Evolutionary conservation across 2,113 vertebrate species (phyloP), one percentile per base, ranked within the genome.

Genomic region (Scortum barcoo): DNA sequence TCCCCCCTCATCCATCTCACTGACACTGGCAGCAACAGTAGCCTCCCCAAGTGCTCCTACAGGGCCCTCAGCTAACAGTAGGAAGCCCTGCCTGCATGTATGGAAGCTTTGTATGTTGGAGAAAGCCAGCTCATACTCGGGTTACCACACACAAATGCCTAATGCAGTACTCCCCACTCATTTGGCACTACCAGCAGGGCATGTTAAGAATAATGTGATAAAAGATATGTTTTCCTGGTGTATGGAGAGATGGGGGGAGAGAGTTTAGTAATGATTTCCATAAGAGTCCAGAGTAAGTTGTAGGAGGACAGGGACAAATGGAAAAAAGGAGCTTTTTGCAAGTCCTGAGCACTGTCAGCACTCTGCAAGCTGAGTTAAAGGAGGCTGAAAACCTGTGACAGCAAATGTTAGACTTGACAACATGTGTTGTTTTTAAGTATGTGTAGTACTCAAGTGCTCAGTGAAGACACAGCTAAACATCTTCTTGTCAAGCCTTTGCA

Each of bases 1-100:
- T 84, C 76, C 86, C 82, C 58, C 78, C 82, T 92, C 90, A 91
- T 93, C 90, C 86, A 90, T 94, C 92, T 92, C 90, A 76, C 77
- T 89, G 90, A 92, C 89, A 91, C 81, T 83, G 68, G 86, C 76
- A 83, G 90, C 88, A 92, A 93, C 88, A 90, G 90, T 74, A 92
- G 83, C 88, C 89, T 91, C 90, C 86, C 85, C 3, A 9, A 83
- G 88, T 54, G 71, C 79, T 69, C 20, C 86, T 44, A 6, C 42
- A 3, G 83, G 81, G 60, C 73, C 75, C 80, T 66, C 38, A 0
- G 58, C 7, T 61, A 63, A 66, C 88, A 63, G 88, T 8, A 50
- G 91, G 92, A 80, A 86, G 77, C 77, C 87, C 42, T 1, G 65
- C 48, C 68, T 9, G 76, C 5, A 74, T 92, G 86, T 90, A 85